Percentiles rank a stretch among this genome's conserved stretches.
phyloP scores from a whole-genome alignment of 1,140 invertebrate genomes.

The Papilio polyxenes region DNA sequence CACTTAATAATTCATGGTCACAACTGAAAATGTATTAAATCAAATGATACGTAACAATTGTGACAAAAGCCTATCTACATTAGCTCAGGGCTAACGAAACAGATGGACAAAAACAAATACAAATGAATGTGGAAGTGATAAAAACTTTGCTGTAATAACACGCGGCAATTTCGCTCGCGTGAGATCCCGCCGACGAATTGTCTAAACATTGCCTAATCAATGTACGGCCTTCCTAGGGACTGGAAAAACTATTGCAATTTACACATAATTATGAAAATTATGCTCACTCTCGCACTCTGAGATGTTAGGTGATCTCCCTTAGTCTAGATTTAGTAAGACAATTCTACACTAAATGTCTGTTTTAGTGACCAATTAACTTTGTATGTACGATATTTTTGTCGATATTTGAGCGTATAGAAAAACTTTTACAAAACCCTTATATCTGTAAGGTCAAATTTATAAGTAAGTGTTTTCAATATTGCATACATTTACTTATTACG shows the following conservation, averaged over 20 bases:
- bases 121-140: slow-evolving; percentile 35
- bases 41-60: neutral
- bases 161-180: slow-evolving; percentile 18
- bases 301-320: neutral
- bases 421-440: neutral
- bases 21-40: neutral
- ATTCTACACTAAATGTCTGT: no score
- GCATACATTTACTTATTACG: neutral
- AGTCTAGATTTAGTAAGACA: neutral
- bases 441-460: neutral
- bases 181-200: slow-evolving; percentile 13
- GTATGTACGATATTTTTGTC: no score
- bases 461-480: neutral
- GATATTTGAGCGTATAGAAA: no score
- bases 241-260: slow-evolving; percentile 7
- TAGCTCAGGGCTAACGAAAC: slow-evolving; percentile 3
- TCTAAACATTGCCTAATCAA: neutral
- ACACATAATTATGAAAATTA: neutral
- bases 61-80: neutral
- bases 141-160: slow-evolving; percentile 6
- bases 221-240: slow-evolving; percentile 2
- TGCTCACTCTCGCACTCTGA: neutral
- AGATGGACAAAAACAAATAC: slow-evolving; percentile 24
- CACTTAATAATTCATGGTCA: neutral
- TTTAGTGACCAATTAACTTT: neutral